Percentiles rank a stretch among this genome's conserved stretches.
phyloP scores from a whole-genome alignment of 2,113 vertebrate genomes.

The Platanista minor region DNA sequence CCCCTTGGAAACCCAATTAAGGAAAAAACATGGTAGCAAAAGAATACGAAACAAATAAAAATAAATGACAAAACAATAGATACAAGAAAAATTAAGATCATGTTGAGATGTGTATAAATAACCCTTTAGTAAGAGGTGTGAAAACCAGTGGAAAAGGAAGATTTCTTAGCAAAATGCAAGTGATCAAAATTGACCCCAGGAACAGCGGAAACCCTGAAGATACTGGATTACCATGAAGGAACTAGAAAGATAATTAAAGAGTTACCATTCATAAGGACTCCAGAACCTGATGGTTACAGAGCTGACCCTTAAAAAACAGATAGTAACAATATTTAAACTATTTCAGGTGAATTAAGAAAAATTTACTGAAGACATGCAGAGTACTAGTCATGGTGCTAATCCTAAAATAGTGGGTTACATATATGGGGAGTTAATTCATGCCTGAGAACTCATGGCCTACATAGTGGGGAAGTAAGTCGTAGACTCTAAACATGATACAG shows the following conservation, averaged over 20 bases:
- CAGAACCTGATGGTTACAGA: not conserved
- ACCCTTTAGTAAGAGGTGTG: not conserved
- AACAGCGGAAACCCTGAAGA: not conserved
- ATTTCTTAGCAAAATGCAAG: constrained; percentile 22
- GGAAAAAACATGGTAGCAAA: not conserved
- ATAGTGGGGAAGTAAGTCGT: not conserved
- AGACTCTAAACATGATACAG: not conserved
- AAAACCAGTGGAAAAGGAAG: not conserved
- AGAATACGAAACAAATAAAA: not conserved
- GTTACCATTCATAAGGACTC: not conserved
- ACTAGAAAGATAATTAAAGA: not conserved
- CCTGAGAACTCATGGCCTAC: not conserved
- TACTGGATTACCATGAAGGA: not conserved
- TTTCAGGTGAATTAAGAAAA: not conserved
- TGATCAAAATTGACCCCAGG: not conserved
- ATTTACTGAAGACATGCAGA: not conserved
- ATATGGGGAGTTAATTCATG: not conserved
- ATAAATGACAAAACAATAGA: not conserved
- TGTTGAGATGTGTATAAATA: not conserved
- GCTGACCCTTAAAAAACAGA: not conserved
- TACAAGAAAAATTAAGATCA: not conserved
- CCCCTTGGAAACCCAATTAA: not conserved
- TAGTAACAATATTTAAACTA: not conserved
- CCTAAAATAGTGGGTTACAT: not conserved
- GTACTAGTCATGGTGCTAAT: not conserved